Percentiles rank a stretch among this genome's conserved stretches.
Conservation (phyloP, 2,888 invertebrate species). For the Autographa pulchrina region DNA sequence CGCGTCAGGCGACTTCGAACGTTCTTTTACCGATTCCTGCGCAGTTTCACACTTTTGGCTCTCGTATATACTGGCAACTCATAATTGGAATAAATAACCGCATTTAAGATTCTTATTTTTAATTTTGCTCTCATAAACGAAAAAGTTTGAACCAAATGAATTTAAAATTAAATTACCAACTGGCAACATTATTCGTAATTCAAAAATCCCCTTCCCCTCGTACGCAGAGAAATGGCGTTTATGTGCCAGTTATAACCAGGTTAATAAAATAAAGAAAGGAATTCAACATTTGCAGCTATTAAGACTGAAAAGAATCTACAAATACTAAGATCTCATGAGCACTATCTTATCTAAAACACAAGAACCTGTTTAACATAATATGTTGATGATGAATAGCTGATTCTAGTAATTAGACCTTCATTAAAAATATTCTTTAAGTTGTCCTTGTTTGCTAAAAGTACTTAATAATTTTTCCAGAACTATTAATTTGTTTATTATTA, state of each 20-base stretch:
- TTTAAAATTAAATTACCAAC: slow-evolving; percentile 21
- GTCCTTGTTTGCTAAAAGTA: not conserved
- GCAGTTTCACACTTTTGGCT: slow-evolving; percentile 60
- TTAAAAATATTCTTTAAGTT: slow-evolving; percentile 12
- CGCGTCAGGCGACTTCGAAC: slow-evolving; percentile 75
- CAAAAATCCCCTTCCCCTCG: slow-evolving; percentile 69
- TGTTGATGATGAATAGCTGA: slow-evolving; percentile 19
- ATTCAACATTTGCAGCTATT: slow-evolving; percentile 82
- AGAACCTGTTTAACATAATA: slow-evolving; percentile 39
- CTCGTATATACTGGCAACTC: slow-evolving; percentile 50
- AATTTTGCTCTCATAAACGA: slow-evolving; percentile 14
- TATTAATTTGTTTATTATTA: too few relatives aligned
- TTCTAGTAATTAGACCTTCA: slow-evolving; percentile 29
- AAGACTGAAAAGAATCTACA: slow-evolving; percentile 53
- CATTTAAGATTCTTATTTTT: slow-evolving; percentile 13
- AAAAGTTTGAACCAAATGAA: slow-evolving; percentile 16
- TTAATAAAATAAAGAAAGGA: slow-evolving; percentile 72
- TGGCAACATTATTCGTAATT: slow-evolving; percentile 27
- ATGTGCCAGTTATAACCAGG: slow-evolving; percentile 32
- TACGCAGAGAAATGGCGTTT: slow-evolving; percentile 28
- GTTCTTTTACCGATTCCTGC: slow-evolving; percentile 77
- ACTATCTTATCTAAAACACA: slow-evolving; percentile 64
- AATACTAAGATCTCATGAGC: slow-evolving; percentile 53
- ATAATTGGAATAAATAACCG: slow-evolving; percentile 33
- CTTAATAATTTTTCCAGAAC: not conserved